These are phyloP conservation scores for Trichechus manatus DNA, from an alignment of 2,113 vertebrate species.

Conservation along the genomic window DNA sequence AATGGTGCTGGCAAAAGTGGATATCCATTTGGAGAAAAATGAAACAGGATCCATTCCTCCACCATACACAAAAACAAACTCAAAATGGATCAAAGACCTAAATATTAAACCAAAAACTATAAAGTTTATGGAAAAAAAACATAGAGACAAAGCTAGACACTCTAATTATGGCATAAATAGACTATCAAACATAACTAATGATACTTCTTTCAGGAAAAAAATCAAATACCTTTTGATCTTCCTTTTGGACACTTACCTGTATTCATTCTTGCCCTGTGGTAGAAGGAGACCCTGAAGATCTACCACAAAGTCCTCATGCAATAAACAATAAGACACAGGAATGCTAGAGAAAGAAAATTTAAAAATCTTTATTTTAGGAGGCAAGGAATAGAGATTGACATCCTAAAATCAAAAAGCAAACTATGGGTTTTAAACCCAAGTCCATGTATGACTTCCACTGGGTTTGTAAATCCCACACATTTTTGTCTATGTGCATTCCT, in stretches of 20 bases:
- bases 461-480: not conserved
- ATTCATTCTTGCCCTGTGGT: slow-evolving; percentile 80
- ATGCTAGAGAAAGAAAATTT: slow-evolving; percentile 84
- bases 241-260: slow-evolving; percentile 86
- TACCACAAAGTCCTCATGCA: slow-evolving; percentile 91
- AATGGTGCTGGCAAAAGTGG: too few species aligned
- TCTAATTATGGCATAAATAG: too few species aligned
- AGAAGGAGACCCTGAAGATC: slow-evolving; percentile 93
- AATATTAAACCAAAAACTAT: too few species aligned
- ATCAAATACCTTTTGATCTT: not conserved
- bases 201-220: not conserved
- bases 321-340: slow-evolving; percentile 93
- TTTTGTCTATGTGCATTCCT: not conserved
- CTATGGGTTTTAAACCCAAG: not conserved
- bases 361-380: slow-evolving; percentile 37
- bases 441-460: not conserved
- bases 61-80: too few species aligned
- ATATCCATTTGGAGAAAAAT: too few species aligned
- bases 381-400: not conserved
- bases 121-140: too few species aligned
- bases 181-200: not conserved
- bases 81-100: too few species aligned
- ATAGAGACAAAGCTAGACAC: too few species aligned
- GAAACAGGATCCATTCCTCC: too few species aligned
- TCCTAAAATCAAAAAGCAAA: slow-evolving; percentile 17